phyloP scores from a whole-genome alignment of 2,888 invertebrate species.

The Cryptus viduatorius region DNA sequence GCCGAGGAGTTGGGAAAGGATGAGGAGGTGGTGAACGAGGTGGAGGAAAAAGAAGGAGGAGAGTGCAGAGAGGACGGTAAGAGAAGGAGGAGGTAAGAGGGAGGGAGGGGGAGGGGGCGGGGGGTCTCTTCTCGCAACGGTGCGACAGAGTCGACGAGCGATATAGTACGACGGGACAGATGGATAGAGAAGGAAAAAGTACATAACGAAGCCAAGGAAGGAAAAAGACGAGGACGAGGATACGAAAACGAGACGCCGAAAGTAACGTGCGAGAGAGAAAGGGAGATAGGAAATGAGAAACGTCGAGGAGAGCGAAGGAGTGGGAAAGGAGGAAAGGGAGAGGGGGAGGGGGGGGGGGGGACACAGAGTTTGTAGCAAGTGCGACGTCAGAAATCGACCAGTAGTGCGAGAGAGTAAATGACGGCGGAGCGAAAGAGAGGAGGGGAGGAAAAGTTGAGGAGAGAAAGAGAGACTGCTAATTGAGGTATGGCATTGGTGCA shows the following conservation, averaged over 20 bases:
- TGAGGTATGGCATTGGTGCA: constrained; percentile 24
- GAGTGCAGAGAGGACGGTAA: constrained; percentile 52
- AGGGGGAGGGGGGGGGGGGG: constrained; percentile 1
- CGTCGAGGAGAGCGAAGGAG: constrained; percentile 49
- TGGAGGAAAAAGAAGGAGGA: constrained; percentile 64
- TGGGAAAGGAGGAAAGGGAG: constrained; percentile 27
- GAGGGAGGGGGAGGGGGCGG: constrained; percentile 47
- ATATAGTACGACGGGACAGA: constrained; percentile 51
- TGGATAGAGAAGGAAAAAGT: constrained; percentile 51
- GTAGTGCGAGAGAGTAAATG: constrained; percentile 39
- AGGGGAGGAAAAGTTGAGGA: background rate
- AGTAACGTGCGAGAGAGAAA: constrained; percentile 44
- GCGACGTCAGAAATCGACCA: constrained; percentile 46
- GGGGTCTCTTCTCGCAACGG: constrained; percentile 26
- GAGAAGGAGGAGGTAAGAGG: constrained; percentile 55
- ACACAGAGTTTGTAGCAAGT: constrained; percentile 61
- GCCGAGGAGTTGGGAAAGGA: constrained; percentile 69
- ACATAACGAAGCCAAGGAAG: constrained; percentile 42
- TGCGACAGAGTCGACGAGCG: constrained; percentile 60
- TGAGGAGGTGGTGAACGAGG: constrained; percentile 69
- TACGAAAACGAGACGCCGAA: constrained; percentile 47
- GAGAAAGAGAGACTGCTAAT: constrained; percentile 31
- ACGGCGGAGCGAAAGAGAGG: background rate
- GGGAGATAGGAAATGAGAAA: constrained; percentile 52
- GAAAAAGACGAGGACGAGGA: constrained; percentile 39